Evolutionary conservation across 2,797 vertebrate genomes (phyloP).

Genomic region (Danionella dracula): DNA sequence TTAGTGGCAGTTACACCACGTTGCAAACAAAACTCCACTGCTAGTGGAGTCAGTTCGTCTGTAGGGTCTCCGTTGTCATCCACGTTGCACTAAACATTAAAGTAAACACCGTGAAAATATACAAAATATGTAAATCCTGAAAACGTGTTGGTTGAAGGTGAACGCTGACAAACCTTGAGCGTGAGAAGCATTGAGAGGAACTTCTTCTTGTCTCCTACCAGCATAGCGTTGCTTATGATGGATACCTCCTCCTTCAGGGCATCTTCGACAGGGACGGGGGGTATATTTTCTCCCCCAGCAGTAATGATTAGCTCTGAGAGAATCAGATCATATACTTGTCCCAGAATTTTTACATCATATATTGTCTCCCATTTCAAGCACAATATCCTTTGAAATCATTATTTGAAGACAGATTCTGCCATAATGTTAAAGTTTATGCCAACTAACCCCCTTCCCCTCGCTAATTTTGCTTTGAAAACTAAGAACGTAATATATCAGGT

Average conservation of each 20-base stretch:
- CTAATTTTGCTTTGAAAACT: no score
- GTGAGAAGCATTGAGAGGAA: conserved; percentile 76
- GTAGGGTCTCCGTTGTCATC: conserved; percentile 67
- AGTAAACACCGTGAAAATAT: no score
- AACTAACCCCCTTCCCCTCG: no score
- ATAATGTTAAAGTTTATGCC: no score
- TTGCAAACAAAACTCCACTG: conserved; percentile 55
- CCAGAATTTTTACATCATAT: no score
- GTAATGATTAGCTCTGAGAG: conserved; percentile 74
- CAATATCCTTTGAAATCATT: no score
- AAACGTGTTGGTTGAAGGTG: no score
- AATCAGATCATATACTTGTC: neutral
- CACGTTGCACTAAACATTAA: conserved; percentile 55
- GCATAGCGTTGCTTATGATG: conserved; percentile 72
- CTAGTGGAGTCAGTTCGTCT: conserved; percentile 63
- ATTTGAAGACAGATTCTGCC: no score
- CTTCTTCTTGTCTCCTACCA: conserved; percentile 75
- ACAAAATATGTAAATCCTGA: no score
- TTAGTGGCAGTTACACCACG: conserved; percentile 47
- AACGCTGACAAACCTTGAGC: conserved; percentile 60
- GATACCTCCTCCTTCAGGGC: conserved; percentile 62
- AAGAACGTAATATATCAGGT: no score
- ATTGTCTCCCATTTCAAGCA: no score
- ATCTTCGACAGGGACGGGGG: conserved; percentile 74
- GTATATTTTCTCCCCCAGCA: conserved; percentile 75